Percentiles rank a stretch among this genome's conserved stretches.
Evolutionary conservation across 1,140 invertebrate genomes (phyloP).

Genomic region (Drosophila teissieri): DNA sequence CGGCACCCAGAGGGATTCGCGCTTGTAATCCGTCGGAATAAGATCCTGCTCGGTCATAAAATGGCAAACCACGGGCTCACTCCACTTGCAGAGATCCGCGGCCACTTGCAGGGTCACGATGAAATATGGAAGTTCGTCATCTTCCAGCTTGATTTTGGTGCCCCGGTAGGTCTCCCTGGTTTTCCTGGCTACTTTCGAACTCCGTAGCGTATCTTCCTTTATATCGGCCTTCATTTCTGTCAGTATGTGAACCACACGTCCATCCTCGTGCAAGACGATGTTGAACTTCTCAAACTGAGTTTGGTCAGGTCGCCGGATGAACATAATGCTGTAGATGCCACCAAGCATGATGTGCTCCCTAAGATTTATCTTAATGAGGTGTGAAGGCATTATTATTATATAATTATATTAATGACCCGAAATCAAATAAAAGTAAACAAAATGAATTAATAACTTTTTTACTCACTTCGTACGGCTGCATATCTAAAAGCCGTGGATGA

Average conservation of each 20-base stretch:
- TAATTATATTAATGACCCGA: not conserved
- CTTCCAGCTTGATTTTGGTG: not conserved
- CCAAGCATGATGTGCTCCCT: conserved; percentile 64
- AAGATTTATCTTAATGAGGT: conserved; percentile 59
- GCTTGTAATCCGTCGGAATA: too few relatives aligned
- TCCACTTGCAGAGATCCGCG: conserved; percentile 61
- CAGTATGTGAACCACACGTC: conserved; percentile 42
- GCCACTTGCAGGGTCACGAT: conserved; percentile 56
- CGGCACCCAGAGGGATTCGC: not conserved
- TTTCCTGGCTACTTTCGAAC: not conserved
- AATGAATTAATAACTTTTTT: not conserved
- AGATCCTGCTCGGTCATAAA: conserved; percentile 30
- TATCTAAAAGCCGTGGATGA: conserved; percentile 51
- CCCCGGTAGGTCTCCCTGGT: not conserved
- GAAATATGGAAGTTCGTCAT: conserved; percentile 51
- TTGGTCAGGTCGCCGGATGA: conserved; percentile 50
- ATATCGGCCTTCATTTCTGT: conserved; percentile 40
- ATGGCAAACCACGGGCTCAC: conserved; percentile 61
- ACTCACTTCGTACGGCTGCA: conserved; percentile 52
- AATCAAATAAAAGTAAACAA: too few relatives aligned
- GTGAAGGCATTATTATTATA: not conserved
- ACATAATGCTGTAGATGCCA: conserved; percentile 61
- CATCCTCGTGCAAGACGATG: conserved; percentile 61
- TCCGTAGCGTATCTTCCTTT: accelerated
- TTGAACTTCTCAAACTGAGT: conserved; percentile 61